phyloP scores from a whole-genome alignment of 2,888 invertebrate genomes.

The Orchesellides sinensis region DNA sequence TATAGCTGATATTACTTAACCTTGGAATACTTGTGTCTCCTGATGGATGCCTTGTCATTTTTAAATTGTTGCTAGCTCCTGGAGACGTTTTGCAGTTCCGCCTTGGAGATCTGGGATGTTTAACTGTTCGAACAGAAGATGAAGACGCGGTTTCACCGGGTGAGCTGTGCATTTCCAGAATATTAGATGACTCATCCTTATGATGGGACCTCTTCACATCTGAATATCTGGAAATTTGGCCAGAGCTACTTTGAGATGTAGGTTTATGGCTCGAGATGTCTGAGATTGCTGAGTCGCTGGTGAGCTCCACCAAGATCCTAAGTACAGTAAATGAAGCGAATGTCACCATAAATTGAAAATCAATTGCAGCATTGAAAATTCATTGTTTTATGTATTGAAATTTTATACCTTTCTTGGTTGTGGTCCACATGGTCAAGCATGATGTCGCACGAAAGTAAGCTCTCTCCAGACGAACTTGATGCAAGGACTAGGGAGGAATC shows the following conservation, averaged over 20 bases:
- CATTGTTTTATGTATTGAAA: no score
- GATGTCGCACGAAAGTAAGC: conserved; percentile 71
- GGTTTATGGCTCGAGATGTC: conserved; percentile 65
- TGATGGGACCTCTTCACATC: conserved; percentile 7
- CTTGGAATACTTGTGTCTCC: conserved; percentile 18
- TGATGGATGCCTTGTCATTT: not conserved
- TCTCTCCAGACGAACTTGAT: conserved; percentile 71
- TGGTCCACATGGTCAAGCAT: conserved; percentile 67
- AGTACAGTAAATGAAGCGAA: not conserved
- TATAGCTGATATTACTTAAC: not conserved
- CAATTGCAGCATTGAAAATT: not conserved
- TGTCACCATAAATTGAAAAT: no score
- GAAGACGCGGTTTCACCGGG: conserved; percentile 24
- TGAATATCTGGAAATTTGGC: conserved; percentile 12
- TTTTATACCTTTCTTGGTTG: conserved; percentile 66
- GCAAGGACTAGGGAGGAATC: conserved; percentile 70
- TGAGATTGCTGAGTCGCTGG: conserved; percentile 68
- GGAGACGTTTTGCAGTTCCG: not conserved
- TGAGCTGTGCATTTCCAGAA: not conserved
- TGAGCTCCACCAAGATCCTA: conserved; percentile 60
- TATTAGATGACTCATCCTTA: conserved; percentile 24
- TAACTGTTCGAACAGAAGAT: conserved; percentile 22
- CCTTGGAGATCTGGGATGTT: conserved; percentile 38
- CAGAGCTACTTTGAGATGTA: conserved; percentile 25
- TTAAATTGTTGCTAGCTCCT: not conserved